phyloP scores from a whole-genome alignment of 2,888 invertebrate genomes.

The Mesorhabditis spiculigera region DNA sequence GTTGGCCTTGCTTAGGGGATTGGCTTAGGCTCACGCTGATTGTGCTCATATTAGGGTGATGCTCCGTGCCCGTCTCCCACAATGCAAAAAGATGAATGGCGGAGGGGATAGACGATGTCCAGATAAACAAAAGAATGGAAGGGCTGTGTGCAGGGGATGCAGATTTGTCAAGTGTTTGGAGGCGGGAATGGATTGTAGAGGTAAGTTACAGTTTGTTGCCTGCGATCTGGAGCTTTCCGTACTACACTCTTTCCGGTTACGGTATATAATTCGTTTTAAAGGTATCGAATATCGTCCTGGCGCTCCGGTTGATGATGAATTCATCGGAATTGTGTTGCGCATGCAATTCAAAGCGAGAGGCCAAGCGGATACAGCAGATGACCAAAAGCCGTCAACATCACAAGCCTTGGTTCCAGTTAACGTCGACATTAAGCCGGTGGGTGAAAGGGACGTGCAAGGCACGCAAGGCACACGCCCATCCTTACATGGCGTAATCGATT shows the following conservation, averaged over 20 bases:
- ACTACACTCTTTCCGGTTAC: too few relatives aligned
- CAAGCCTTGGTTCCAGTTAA: background rate
- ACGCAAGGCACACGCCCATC: background rate
- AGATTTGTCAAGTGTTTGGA: background rate
- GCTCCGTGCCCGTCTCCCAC: background rate
- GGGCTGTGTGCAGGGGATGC: slow-evolving; percentile 1
- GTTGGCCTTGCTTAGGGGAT: too few relatives aligned
- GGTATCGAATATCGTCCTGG: too few relatives aligned
- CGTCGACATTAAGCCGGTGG: background rate
- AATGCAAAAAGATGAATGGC: background rate
- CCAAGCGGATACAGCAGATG: background rate
- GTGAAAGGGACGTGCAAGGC: background rate
- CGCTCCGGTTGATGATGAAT: too few relatives aligned
- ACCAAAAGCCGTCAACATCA: background rate
- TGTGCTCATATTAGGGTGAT: background rate
- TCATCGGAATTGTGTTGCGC: too few relatives aligned
- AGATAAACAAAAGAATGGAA: background rate
- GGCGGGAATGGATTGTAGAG: slow-evolving; percentile 5
- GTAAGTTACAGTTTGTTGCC: background rate
- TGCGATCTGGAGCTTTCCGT: too few relatives aligned
- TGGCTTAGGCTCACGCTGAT: too few relatives aligned
- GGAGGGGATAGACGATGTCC: background rate
- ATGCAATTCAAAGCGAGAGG: too few relatives aligned
- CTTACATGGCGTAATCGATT: too few relatives aligned
- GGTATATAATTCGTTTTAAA: too few relatives aligned